Evolutionary conservation across 2,113 vertebrate genomes (phyloP), one percentile per base, ranked within the genome.

Genomic region (Clarias batrachus): DNA sequence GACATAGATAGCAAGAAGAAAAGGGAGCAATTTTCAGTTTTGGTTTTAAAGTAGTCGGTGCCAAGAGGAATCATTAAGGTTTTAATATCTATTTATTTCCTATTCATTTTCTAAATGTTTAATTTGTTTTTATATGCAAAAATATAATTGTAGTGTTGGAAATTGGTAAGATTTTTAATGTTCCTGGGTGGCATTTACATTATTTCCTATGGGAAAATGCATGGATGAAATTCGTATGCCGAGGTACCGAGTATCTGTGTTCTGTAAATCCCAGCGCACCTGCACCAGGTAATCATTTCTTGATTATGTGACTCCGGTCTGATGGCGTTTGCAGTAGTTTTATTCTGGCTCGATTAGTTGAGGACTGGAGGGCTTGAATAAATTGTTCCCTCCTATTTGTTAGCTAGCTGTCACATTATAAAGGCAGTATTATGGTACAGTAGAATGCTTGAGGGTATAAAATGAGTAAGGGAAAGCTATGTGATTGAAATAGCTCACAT

Each of bases 401-500:
- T 66, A 66, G 33, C 60, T 54, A 56, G 73, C 60, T 78, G 60
- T 57, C 48, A 57, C 52, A 57, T 68, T 68, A 66, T 68, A 79
- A 65, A 66, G 48, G 52, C n/a, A 37, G 48, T 68, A 68, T 85
- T 79, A 65, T 79, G 27, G 74, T 68, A 66, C 74, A 85, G 48
- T 79, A 68, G 60, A 57, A 63, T 65, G 76, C 76, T 85, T 68
- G 76, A 11, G 63, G 60, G 30, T 37, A 80, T 66, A 80, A 25
- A 86, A 80, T 86, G 65, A 86, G 30, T 17, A 9, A 57, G 23
- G 76, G 76, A 68, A 21, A 86, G 30, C 84, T 70, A 54, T 66
- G 48, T 80, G 84, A 78, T 78, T 85, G 84, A 86, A 80, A 86
- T 80, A 86, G 78, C 84, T 70, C 54, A 70, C 63, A 65, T 79